These are phyloP conservation scores for Danionella cerebrum DNA, from an alignment of 2,113 vertebrate genomes.

Conservation along the genomic window DNA sequence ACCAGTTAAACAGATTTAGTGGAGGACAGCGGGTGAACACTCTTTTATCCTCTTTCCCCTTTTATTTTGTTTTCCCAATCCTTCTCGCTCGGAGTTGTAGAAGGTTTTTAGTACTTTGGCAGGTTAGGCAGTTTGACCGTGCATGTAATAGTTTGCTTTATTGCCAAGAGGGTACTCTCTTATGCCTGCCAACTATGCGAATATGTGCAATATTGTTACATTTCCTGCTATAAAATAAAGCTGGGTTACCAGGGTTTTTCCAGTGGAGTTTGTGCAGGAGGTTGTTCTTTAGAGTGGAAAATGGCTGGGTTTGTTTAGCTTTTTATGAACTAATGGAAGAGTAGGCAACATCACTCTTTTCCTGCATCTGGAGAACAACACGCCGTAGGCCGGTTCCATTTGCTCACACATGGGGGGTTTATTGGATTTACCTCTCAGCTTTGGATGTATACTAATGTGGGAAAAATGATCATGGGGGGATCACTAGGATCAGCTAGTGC, in stretches of 20 bases:
- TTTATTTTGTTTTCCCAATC: background rate
- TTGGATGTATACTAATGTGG: background rate
- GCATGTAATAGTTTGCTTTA: slow-evolving; percentile 19
- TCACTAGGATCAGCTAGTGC: too few species aligned
- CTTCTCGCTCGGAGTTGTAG: slow-evolving; percentile 6
- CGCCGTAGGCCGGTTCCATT: background rate
- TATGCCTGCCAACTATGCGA: slow-evolving; percentile 1
- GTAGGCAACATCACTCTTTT: background rate
- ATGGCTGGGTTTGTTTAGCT: background rate
- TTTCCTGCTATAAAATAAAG: slow-evolving; percentile 25
- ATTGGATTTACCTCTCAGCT: background rate
- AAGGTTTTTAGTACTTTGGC: slow-evolving; percentile 19
- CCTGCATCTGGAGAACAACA: slow-evolving; percentile 6
- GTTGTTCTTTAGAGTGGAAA: slow-evolving; percentile 7
- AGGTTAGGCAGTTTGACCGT: slow-evolving; percentile 27
- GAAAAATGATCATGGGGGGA: too few species aligned
- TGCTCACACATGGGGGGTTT: background rate
- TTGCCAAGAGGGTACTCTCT: slow-evolving; percentile 1
- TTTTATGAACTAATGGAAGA: slow-evolving; percentile 9
- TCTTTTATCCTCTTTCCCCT: background rate
- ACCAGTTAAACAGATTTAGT: slow-evolving; percentile 12
- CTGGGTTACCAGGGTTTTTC: background rate
- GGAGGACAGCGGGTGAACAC: background rate
- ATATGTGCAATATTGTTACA: slow-evolving; percentile 5
- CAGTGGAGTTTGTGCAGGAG: background rate